These are phyloP conservation scores for Phodopus roborovskii DNA, from an alignment of 2,113 vertebrate species.

Conservation along the genomic window DNA sequence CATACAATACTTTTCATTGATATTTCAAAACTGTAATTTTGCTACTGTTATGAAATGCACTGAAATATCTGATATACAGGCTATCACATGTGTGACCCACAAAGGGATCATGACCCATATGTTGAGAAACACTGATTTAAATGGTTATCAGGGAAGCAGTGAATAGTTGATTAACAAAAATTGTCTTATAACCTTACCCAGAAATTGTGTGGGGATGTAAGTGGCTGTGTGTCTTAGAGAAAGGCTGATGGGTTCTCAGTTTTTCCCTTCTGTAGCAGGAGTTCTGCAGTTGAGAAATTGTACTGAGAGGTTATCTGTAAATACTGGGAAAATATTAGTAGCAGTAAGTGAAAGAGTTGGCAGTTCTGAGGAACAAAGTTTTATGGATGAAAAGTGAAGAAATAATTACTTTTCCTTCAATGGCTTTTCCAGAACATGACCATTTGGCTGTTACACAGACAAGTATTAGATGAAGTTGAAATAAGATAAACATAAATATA, in stretches of 20 bases:
- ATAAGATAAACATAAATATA: background rate
- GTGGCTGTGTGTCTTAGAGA: background rate
- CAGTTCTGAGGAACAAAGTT: background rate
- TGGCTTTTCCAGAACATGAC: background rate
- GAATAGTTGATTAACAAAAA: background rate
- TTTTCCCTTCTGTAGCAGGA: background rate
- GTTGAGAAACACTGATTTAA: background rate
- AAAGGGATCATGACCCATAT: too few relatives aligned
- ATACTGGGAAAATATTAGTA: background rate
- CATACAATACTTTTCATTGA: background rate
- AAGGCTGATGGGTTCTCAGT: fast-evolving
- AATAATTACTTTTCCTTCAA: background rate
- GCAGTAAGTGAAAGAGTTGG: background rate
- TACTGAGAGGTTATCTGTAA: background rate
- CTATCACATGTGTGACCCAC: background rate
- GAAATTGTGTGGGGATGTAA: background rate
- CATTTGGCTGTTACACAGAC: background rate
- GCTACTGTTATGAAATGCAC: background rate
- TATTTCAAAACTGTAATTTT: background rate
- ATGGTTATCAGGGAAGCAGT: background rate
- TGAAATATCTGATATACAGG: background rate
- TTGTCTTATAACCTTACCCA: background rate
- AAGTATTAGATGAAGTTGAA: background rate
- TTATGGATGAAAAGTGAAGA: background rate
- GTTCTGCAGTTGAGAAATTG: background rate